Evolutionary conservation across 2,113 vertebrate species (phyloP), one percentile per base, ranked within the genome.

Genomic region (Thomomys bottae): DNA sequence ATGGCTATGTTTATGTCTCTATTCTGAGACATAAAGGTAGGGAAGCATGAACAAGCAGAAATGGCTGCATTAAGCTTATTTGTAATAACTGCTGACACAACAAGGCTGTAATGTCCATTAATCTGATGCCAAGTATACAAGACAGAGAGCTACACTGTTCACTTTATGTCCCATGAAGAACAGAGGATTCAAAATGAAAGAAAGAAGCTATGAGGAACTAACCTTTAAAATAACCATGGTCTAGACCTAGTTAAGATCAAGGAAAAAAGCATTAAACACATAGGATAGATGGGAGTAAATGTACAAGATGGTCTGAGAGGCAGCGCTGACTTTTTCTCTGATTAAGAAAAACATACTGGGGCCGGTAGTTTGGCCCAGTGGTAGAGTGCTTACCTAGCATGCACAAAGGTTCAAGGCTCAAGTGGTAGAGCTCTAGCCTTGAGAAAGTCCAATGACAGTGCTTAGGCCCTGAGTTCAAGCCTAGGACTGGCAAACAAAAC

Each of bases 161-260:
- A 93, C 82, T 88, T 64, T 68, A 89, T 49, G 32, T 79, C 78
- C 81, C 76, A 86, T 26, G 57, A 91, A 67, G 72, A 81, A 88
- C 5, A n/a, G 30, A 59, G 42, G 8, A 84, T 81, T 92, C 66
- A 32, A 95, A 86, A 67, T 6, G 30, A 84, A 80, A 85, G 90
- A 61, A 14, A 94, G 93, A 96, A 93, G 70, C 71, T 78, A 80
- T 1, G 1, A 91, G 78, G 83, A 92, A 96, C 78, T 8, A 20
- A 89, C 78, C 88, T 30, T 84, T 59, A 90, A 66, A 61, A 45
- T 11, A 40, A 45, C 14, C 9, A 78, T 57, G 87, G 75, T 20
- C n/a, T 78, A 95, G 63, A 0, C 3, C 34, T 45, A 5, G 90
- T 49, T 17, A 57, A 40, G 24, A 75, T 11, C 36, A 87, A 54